phyloP scores from a whole-genome alignment of 2,888 invertebrate species.

The Coelinius sp. region DNA sequence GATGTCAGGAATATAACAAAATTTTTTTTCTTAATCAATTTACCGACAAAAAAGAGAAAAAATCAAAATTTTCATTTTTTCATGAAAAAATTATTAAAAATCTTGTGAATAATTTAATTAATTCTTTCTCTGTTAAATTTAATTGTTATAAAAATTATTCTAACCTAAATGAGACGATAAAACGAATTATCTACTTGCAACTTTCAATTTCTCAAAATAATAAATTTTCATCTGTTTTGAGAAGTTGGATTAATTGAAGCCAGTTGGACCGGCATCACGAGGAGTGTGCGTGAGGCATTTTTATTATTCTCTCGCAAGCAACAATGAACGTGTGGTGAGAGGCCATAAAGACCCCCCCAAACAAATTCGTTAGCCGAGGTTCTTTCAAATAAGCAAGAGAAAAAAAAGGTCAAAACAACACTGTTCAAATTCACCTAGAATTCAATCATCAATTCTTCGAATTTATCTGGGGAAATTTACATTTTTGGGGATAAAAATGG shows the following conservation, averaged over 20 bases:
- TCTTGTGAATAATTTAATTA: too few relatives aligned
- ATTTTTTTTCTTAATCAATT: too few relatives aligned
- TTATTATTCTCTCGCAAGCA: slow-evolving; percentile 37
- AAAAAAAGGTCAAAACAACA: background rate
- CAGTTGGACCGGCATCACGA: slow-evolving; percentile 47
- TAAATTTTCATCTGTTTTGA: background rate
- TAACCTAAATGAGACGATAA: too few relatives aligned
- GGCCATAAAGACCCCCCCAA: slow-evolving; percentile 40
- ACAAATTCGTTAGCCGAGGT: slow-evolving; percentile 2
- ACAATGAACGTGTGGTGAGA: slow-evolving; percentile 58
- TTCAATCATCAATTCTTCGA: background rate
- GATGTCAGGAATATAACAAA: too few relatives aligned
- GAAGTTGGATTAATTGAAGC: slow-evolving; percentile 11
- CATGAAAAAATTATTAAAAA: too few relatives aligned
- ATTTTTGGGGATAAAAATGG: background rate
- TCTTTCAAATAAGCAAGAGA: background rate
- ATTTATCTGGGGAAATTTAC: background rate
- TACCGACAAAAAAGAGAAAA: too few relatives aligned
- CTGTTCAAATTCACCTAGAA: background rate
- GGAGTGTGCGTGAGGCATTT: slow-evolving; percentile 53
- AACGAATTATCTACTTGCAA: background rate
- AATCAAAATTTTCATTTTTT: too few relatives aligned
- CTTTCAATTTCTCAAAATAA: background rate
- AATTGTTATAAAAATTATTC: too few relatives aligned
- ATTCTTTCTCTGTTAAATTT: too few relatives aligned